Conservation (phyloP, 2,888 invertebrate species). For the Osmoderma eremita region DNA sequence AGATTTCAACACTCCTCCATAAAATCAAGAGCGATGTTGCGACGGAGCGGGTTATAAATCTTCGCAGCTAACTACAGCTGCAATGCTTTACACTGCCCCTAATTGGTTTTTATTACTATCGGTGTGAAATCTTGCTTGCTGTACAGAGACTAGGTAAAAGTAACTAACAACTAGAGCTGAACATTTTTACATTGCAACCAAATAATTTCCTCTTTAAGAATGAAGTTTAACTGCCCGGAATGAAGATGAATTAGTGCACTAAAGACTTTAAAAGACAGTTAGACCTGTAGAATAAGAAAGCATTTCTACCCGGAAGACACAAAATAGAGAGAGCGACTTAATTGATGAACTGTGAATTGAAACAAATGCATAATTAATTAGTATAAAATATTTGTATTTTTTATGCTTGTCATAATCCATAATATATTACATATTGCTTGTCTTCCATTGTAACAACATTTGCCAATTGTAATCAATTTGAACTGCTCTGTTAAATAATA, state of each 20-base stretch:
- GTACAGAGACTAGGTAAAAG: neutral
- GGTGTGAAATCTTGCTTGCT: conserved; percentile 1
- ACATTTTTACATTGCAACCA: conserved; percentile 20
- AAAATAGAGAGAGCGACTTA: neutral
- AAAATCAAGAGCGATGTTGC: conserved; percentile 34
- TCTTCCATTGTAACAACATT: no score
- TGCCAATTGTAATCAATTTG: no score
- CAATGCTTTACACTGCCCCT: conserved; percentile 22
- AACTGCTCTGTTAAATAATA: no score
- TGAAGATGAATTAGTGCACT: conserved; percentile 28
- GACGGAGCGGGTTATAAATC: conserved; percentile 15
- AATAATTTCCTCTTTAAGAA: conserved; percentile 15
- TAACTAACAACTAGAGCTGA: neutral
- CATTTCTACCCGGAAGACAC: neutral
- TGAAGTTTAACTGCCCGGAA: conserved; percentile 15
- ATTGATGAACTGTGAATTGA: conserved; percentile 3
- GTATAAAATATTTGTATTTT: neutral
- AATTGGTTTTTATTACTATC: conserved; percentile 27
- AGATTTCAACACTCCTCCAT: conserved; percentile 25
- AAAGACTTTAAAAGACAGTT: conserved; percentile 15
- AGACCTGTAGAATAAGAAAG: neutral
- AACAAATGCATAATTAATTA: neutral
- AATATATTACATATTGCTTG: no score
- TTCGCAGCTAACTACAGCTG: conserved; percentile 4
- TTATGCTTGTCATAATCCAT: neutral